Evolutionary conservation across 2,797 vertebrate species (phyloP).

Genomic region (Hyperoplus immaculatus): DNA sequence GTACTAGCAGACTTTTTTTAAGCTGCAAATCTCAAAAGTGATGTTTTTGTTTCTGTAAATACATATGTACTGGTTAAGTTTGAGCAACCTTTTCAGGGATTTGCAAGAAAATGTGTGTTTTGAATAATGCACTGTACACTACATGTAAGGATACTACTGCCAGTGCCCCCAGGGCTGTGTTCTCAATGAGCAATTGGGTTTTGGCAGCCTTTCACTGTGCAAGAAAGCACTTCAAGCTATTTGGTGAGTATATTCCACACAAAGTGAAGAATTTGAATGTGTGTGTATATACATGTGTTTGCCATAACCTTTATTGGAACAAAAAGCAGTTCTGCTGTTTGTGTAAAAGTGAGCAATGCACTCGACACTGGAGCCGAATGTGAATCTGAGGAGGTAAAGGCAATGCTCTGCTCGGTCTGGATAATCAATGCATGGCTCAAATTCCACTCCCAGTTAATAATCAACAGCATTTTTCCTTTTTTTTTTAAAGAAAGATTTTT

Average conservation of each 20-base stretch:
- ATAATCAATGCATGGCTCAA: slow-evolving; percentile 74
- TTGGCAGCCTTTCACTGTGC: slow-evolving; percentile 43
- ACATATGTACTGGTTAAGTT: slow-evolving; percentile 3
- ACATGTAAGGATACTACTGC: slow-evolving; percentile 10
- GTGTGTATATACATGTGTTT: neutral
- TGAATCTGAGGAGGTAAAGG: slow-evolving; percentile 45
- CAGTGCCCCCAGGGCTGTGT: slow-evolving; percentile 19
- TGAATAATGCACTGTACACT: slow-evolving; percentile 40
- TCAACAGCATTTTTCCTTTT: slow-evolving; percentile 66
- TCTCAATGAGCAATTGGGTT: slow-evolving; percentile 30
- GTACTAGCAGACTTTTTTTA: slow-evolving; percentile 29
- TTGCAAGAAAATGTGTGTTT: slow-evolving; percentile 30
- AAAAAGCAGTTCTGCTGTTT: slow-evolving; percentile 17
- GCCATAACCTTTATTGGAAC: slow-evolving; percentile 7
- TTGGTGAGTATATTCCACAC: slow-evolving; percentile 40
- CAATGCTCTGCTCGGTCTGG: slow-evolving; percentile 34
- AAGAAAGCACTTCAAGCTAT: slow-evolving; percentile 38
- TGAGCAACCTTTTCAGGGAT: slow-evolving; percentile 41
- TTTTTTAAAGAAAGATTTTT: slow-evolving; percentile 51
- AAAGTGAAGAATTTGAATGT: slow-evolving; percentile 52
- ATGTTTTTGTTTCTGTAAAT: slow-evolving; percentile 12
- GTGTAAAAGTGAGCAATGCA: slow-evolving; percentile 32
- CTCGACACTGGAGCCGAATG: slow-evolving; percentile 46
- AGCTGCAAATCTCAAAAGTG: slow-evolving; percentile 15
- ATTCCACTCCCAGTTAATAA: slow-evolving; percentile 79